Base-by-base conservation (phyloP, 2,797 vertebrate genomes). In the Cyprinodon diabolis region DNA sequence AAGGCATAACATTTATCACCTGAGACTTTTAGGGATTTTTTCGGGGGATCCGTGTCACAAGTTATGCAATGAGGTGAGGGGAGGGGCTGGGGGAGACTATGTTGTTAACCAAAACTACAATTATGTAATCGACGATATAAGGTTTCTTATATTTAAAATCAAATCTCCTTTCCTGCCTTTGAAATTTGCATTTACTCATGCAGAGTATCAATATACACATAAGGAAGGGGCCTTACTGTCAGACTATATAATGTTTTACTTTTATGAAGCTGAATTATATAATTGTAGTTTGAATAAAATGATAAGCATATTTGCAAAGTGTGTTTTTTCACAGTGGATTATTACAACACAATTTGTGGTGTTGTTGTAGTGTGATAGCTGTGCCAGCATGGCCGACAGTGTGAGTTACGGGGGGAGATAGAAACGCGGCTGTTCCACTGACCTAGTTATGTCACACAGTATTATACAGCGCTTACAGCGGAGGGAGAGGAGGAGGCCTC, bases 361-460 rank as follows among this genome's bases (percentile, higher is more conserved):
- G 78, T 75, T 87, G 83, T 93, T 91, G 89, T 92, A 91, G 71
- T 87, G 87, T 72, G 79, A 69, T 65, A 81, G 71, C 76, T 58
- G 76, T 83, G 86, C 79, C 90, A 88, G 94, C 94, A 93, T 95
- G 94, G 92, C 88, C 67, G 87, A 82, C 90, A 71, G 86, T 77
- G 92, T 95, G 93, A 91, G 87, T 67, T 75, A 73, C 77, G 63
- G 88, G 80, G 88, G 84, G 88, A 74, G 89, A 81, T 72, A 57
- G 79, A 66, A 66, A 79, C 75, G 79, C 86, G 89, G 92, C 94
- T 95, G 94, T 94, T 95, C 94, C 90, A 95, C 93, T 96, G 95
- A 95, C 95, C 94, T 78, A 95, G 90, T 95, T 95, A 94, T 95
- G 95, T 96, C 95, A 95, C 89, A 79, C 70, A 84, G 74, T 87